A percentile compares a stretch with the other conserved stretches of the same genome.
Evolutionary conservation across 2,888 invertebrate species (phyloP).

Genomic region (Leptinotarsa peninsularis): DNA sequence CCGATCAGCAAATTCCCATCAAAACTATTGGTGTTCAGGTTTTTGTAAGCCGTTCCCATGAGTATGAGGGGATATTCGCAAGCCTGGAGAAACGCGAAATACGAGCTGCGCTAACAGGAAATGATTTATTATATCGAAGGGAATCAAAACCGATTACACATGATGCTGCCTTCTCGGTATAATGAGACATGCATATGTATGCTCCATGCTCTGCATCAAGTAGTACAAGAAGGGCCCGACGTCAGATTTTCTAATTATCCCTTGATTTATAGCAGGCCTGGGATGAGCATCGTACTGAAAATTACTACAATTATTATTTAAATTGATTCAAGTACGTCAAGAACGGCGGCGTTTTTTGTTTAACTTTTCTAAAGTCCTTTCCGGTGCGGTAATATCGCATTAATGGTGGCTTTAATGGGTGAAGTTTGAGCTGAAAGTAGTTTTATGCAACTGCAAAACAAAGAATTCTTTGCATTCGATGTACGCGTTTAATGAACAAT

Average conservation of each 20-base stretch:
- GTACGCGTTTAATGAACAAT: too few species aligned
- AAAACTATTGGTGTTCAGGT: constrained; percentile 5
- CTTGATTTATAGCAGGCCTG: constrained; percentile 54
- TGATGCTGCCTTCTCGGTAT: constrained; percentile 57
- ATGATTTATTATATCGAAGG: constrained; percentile 59
- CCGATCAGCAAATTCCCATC: neutral
- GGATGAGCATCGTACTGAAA: constrained; percentile 25
- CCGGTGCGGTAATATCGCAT: neutral
- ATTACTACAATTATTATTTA: constrained; percentile 22
- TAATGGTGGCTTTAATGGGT: too few species aligned
- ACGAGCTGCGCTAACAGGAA: constrained; percentile 21
- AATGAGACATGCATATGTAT: constrained; percentile 65
- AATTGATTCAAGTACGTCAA: constrained; percentile 14
- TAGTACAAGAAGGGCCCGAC: constrained; percentile 59
- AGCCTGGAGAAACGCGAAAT: constrained; percentile 9
- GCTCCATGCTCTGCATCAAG: constrained; percentile 59
- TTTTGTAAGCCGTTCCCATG: constrained; percentile 12
- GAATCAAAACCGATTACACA: constrained; percentile 61
- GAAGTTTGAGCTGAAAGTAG: too few species aligned
- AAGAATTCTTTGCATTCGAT: too few species aligned
- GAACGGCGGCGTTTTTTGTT: neutral
- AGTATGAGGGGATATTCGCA: constrained; percentile 4
- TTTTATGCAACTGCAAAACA: too few species aligned
- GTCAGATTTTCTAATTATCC: constrained; percentile 58
- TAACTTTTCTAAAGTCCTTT: neutral